A percentile compares a stretch with the other conserved stretches of the same genome.
Evolutionary conservation across 2,888 invertebrate genomes (phyloP).

Genomic region (Meteorus cinctellus): DNA sequence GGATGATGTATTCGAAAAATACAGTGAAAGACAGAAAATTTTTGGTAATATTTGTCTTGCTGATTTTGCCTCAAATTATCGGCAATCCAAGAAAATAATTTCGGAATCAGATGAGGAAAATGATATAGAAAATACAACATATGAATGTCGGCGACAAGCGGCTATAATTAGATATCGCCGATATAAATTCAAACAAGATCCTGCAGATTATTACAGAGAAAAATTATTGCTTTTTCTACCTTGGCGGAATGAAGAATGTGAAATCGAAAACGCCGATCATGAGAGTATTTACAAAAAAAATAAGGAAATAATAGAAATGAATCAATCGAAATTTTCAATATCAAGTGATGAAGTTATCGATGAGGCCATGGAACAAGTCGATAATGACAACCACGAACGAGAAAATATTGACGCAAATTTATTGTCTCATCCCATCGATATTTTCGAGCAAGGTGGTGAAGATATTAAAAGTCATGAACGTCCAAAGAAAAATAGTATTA

Average conservation of each 20-base stretch:
- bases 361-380: conserved; percentile 29
- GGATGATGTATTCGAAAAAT: conserved; percentile 40
- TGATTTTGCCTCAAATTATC: conserved; percentile 48
- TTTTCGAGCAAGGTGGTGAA: too few relatives aligned
- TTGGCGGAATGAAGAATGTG: conserved; percentile 47
- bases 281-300: conserved; percentile 34
- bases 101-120: conserved; percentile 32
- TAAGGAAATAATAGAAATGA: conserved; percentile 31
- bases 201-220: conserved; percentile 46
- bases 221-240: conserved; percentile 51
- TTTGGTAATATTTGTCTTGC: conserved; percentile 45
- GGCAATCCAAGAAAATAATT: background rate
- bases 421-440: too few relatives aligned
- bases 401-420: conserved; percentile 16
- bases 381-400: conserved; percentile 26
- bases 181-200: conserved; percentile 44
- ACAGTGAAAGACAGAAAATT: conserved; percentile 26
- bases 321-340: conserved; percentile 34
- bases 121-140: conserved; percentile 35
- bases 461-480: conserved; percentile 27
- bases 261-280: conserved; percentile 45
- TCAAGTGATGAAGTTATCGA: conserved; percentile 41
- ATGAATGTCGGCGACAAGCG: conserved; percentile 40
- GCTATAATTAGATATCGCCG: conserved; percentile 44
- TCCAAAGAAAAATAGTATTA: conserved; percentile 29